Base-by-base conservation (phyloP, 2,113 vertebrate species). In the Strix aluco region DNA sequence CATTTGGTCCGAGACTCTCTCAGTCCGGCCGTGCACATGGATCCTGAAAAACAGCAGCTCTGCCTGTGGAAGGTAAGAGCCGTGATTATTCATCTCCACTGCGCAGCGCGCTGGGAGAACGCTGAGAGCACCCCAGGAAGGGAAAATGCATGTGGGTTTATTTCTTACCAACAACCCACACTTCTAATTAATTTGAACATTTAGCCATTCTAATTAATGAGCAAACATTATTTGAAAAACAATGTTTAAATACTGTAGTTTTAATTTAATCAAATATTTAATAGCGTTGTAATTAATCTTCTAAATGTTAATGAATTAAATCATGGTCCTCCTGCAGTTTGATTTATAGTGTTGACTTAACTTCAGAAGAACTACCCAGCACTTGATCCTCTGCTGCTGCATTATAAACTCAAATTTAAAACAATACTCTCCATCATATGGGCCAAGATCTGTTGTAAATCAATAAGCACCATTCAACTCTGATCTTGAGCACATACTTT, bases 241-340 rank as follows among this genome's bases (percentile, higher is more conserved):
- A 97, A 95, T 98, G 95, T 97, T 98, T 97, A 97, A 98, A 95
- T 92, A 97, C 75, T 93, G 94, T 62, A 90, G 80, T 58, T 96
- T 97, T 97, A 97, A 97, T 97, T 97, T 84, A 96, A 97, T 98
- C 95, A 97, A 96, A 96, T 97, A 94, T 97, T 97, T 97, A 98
- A 98, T 97, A 96, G 88, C 9, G 2, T 49, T 94, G 36, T 97
- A 98, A 98, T 97, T 97, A 98, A 98, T 97, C 96, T 97, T 94
- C 90, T 87, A 88, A 81, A 81, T 95, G 82, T 80, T 97, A 97
- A 97, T 96, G 84, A 97, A 96, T 94, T 94, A 78, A 97, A 84
- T 92, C 82, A 86, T 54, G 47, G 67, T 97, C 90, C 82, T 90
- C 91, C 88, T 91, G 73, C 92, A 97, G 88, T 75, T 90, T 90